Evolutionary conservation across 2,113 vertebrate species (phyloP).

Genomic region (Petromus typicus): DNA sequence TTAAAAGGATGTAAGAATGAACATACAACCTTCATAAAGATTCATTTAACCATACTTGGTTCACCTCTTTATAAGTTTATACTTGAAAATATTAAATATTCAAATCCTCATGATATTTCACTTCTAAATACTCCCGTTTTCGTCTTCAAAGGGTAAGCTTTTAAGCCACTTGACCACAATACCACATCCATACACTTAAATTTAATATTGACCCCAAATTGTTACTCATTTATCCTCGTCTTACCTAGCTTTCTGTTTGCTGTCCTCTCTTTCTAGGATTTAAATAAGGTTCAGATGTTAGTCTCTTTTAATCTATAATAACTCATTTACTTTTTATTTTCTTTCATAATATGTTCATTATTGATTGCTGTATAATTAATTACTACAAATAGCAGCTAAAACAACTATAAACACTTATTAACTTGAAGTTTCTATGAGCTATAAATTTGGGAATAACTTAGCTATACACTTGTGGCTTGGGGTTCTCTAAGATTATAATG

Average conservation of each 20-base stretch:
- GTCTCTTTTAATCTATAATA: neutral
- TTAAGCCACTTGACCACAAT: neutral
- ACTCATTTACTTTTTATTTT: conserved; percentile 9
- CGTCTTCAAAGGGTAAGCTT: neutral
- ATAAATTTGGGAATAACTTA: neutral
- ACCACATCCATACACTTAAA: neutral
- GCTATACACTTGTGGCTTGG: neutral
- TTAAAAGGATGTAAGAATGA: neutral
- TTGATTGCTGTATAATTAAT: neutral
- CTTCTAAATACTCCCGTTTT: neutral
- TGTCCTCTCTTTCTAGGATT: rapidly evolving
- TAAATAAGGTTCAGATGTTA: neutral
- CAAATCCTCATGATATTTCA: neutral
- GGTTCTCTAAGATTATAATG: neutral
- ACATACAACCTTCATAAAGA: neutral
- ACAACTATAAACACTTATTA: neutral
- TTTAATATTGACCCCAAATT: neutral
- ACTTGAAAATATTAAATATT: neutral
- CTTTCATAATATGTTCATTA: neutral
- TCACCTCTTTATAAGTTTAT: neutral
- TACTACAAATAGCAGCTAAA: neutral
- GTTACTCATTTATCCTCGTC: neutral
- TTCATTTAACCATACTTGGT: neutral
- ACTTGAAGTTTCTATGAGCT: neutral
- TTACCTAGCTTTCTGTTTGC: neutral